These are phyloP conservation scores for Ceyx melanurus DNA, from an alignment of 2,113 vertebrate species.

Conservation along the genomic window DNA sequence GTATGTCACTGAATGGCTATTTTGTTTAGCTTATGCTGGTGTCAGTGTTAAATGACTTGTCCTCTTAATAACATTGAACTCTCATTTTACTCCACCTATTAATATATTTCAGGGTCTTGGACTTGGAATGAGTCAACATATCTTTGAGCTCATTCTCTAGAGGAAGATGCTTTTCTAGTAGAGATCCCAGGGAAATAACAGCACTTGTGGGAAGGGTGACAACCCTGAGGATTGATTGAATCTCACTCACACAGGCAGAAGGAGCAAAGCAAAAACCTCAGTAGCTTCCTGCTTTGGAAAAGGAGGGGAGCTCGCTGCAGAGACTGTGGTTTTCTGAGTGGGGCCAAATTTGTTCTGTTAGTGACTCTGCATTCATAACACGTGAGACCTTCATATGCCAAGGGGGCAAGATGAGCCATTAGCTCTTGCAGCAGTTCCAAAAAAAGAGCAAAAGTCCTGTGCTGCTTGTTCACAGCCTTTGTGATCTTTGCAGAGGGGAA, in stretches of 20 bases:
- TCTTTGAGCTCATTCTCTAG: not conserved
- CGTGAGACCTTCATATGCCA: not conserved
- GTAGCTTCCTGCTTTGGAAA: not conserved
- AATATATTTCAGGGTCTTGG: not conserved
- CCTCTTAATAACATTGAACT: not conserved
- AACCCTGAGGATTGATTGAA: not conserved
- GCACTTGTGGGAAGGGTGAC: not conserved
- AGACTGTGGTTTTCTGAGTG: not conserved
- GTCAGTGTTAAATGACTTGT: not conserved
- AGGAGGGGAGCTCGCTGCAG: not conserved
- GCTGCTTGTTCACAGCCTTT: not conserved
- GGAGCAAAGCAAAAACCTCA: not conserved
- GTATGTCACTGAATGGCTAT: not conserved
- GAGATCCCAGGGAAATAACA: not conserved
- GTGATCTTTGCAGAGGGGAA: not conserved
- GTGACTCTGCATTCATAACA: not conserved
- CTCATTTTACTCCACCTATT: not conserved
- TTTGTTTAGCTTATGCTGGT: not conserved
- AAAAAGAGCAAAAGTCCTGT: not conserved
- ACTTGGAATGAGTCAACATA: not conserved
- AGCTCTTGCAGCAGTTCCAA: conserved; percentile 22
- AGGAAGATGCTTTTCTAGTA: not conserved
- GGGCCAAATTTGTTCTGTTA: not conserved
- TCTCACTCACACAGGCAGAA: not conserved
- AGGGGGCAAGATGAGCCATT: not conserved